Percentiles rank a stretch among this genome's conserved stretches.
Conservation (phyloP, 2,888 invertebrate species). For the Lasioglossum vierecki region DNA sequence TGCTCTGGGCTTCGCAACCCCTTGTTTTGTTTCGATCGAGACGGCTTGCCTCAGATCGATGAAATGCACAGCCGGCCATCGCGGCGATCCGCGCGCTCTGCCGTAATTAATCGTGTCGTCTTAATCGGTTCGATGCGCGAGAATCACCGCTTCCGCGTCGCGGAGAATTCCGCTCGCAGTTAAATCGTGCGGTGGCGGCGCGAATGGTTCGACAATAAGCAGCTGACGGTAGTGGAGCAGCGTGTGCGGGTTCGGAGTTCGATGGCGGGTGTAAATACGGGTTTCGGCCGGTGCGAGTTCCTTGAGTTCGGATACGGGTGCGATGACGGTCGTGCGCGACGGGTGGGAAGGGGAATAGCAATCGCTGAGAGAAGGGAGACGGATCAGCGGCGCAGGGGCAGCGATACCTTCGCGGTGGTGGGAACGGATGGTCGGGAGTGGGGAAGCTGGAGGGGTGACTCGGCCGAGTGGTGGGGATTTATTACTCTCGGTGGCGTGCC, state of each 20-base stretch:
- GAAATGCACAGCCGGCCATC: conserved; percentile 28
- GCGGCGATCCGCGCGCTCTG: not conserved
- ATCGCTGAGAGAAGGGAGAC: conserved; percentile 9
- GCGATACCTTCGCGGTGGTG: conserved; percentile 14
- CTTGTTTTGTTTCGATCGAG: not conserved
- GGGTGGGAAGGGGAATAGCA: not conserved
- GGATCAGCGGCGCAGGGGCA: conserved; percentile 29
- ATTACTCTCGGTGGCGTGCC: conserved; percentile 80
- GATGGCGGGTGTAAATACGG: conserved; percentile 59
- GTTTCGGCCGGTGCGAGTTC: conserved; percentile 47
- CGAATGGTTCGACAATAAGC: conserved; percentile 54
- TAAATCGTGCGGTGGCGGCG: conserved; percentile 53
- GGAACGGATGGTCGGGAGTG: conserved; percentile 28
- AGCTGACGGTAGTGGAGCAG: conserved; percentile 20
- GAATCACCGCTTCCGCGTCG: conserved; percentile 30
- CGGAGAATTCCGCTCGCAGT: conserved; percentile 52
- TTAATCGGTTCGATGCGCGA: conserved; percentile 59
- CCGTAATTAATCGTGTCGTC: conserved; percentile 47
- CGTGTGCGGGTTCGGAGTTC: conserved; percentile 37
- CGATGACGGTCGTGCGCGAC: conserved; percentile 47
- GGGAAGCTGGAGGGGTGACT: conserved; percentile 33
- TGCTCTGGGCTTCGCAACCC: not conserved
- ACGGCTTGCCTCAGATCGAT: conserved; percentile 35
- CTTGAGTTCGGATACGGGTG: conserved; percentile 52
- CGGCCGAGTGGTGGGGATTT: conserved; percentile 65